These are phyloP conservation scores for Ataeniobius toweri DNA, from an alignment of 2,797 vertebrate species.

Conservation along the genomic window DNA sequence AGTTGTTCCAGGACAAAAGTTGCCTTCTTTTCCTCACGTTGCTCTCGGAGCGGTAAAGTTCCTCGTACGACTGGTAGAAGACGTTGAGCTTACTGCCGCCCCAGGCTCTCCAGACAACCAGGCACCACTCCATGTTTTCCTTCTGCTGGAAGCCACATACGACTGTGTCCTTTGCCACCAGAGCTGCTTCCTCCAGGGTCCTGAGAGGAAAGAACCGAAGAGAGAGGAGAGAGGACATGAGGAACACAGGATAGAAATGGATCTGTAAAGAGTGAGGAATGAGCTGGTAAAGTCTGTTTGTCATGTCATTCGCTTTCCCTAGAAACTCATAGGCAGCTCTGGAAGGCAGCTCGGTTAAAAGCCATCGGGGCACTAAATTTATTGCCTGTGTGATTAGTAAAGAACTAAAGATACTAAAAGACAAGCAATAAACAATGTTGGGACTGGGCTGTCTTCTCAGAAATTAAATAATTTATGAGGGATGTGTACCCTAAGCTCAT, in stretches of 20 bases:
- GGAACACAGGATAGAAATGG: conserved; percentile 5
- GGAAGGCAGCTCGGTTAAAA: background rate
- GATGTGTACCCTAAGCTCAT: background rate
- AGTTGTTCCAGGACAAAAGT: conserved; percentile 49
- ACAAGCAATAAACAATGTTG: background rate
- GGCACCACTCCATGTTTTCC: conserved; percentile 85
- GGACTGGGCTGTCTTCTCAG: conserved; percentile 5
- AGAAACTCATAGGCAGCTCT: background rate
- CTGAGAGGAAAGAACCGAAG: conserved; percentile 66
- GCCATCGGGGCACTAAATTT: background rate
- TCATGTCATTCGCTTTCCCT: background rate
- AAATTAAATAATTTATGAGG: background rate
- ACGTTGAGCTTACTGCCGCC: conserved; percentile 87
- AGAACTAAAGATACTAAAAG: background rate
- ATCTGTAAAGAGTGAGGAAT: background rate
- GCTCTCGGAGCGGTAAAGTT: conserved; percentile 87
- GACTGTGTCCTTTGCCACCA: conserved; percentile 88
- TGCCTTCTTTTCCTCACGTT: conserved; percentile 89
- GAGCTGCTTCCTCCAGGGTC: conserved; percentile 83
- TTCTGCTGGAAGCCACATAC: conserved; percentile 89
- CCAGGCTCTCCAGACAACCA: conserved; percentile 96
- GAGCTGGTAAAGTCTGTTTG: conserved; percentile 30
- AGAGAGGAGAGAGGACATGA: conserved; percentile 1
- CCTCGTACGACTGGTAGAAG: conserved; percentile 93
- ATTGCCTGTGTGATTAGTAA: background rate